phyloP scores from a whole-genome alignment of 2,797 vertebrate genomes.

The Cacajao melanocephalus region DNA sequence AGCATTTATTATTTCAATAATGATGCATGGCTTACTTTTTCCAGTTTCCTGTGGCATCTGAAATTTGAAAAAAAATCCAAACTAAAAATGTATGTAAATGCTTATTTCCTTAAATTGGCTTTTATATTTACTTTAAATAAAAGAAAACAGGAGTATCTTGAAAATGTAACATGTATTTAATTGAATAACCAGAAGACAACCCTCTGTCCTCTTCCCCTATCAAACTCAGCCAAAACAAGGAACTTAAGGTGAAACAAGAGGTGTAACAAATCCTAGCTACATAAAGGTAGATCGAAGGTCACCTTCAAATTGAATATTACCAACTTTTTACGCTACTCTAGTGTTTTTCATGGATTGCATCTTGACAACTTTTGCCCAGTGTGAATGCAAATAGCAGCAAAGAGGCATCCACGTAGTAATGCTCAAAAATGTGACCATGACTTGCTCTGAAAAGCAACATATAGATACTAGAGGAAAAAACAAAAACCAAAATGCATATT shows the following conservation, averaged over 20 bases:
- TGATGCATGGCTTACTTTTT: neutral
- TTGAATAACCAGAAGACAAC: neutral
- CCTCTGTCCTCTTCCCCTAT: neutral
- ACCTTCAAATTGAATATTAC: neutral
- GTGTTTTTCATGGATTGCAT: neutral
- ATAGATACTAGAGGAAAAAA: neutral
- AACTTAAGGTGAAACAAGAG: neutral
- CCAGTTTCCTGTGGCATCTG: neutral
- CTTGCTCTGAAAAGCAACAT: constrained; percentile 11
- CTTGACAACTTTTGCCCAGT: neutral
- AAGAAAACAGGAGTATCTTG: neutral
- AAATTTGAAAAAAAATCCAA: constrained; percentile 44
- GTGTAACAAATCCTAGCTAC: neutral
- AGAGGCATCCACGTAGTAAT: neutral
- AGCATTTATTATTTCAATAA: neutral
- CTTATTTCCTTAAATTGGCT: constrained; percentile 27
- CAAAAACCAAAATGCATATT: neutral
- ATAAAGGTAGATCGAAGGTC: neutral
- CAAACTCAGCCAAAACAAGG: neutral
- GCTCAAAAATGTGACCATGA: constrained; percentile 1
- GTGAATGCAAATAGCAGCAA: constrained; percentile 3
- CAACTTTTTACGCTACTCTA: neutral
- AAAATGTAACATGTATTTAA: constrained; percentile 15
- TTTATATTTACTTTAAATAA: constrained; percentile 31
- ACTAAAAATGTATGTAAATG: neutral